A percentile compares a stretch with the other conserved stretches of the same genome.
phyloP scores from a whole-genome alignment of 2,113 vertebrate species.

The Melanerpes formicivorus region DNA sequence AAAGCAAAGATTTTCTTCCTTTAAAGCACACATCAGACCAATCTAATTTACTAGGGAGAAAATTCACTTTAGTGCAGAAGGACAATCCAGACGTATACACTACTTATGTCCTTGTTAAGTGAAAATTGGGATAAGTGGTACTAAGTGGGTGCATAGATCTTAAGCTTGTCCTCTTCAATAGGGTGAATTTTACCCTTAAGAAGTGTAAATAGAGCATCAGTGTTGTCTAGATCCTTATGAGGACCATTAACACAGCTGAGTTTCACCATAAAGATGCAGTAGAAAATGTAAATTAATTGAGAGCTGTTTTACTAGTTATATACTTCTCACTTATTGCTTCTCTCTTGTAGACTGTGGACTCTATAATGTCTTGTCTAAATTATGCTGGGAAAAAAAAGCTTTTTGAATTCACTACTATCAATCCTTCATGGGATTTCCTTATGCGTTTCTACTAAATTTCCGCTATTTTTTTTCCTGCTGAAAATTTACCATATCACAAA shows the following conservation, averaged over 20 bases:
- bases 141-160: conserved; percentile 70
- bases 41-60: conserved; percentile 65
- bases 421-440: not conserved
- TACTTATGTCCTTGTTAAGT: conserved; percentile 63
- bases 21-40: conserved; percentile 62
- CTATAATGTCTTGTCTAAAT: not conserved
- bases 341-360: conserved; percentile 16
- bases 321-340: conserved; percentile 15
- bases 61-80: conserved; percentile 65
- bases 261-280: conserved; percentile 42
- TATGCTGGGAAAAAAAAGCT: not conserved
- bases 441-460: not conserved
- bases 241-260: conserved; percentile 36
- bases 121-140: conserved; percentile 67
- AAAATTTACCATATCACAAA: not conserved
- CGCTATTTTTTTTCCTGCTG: conserved; percentile 30
- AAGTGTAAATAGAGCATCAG: conserved; percentile 28
- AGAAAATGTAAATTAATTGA: conserved; percentile 46
- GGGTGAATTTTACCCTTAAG: conserved; percentile 49
- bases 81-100: conserved; percentile 48
- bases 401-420: not conserved
- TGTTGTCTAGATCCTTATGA: conserved; percentile 34
- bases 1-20: conserved; percentile 56
- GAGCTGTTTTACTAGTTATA: conserved; percentile 8
- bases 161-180: conserved; percentile 61